These are phyloP conservation scores for Chanos chanos DNA, from an alignment of 2,797 vertebrate species.

Conservation along the genomic window DNA sequence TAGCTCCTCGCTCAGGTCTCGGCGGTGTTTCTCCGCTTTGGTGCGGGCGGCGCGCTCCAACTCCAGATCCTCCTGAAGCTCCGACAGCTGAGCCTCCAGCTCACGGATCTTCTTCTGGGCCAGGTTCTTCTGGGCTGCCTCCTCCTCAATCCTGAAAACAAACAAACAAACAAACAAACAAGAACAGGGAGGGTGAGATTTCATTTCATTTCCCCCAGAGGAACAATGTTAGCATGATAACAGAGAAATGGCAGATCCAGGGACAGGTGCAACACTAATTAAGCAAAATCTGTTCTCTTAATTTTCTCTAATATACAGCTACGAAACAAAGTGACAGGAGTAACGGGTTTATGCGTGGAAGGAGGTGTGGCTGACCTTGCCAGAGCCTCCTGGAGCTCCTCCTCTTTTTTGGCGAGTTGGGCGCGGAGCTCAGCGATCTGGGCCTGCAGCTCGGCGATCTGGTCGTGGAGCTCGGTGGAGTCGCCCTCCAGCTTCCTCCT, in stretches of 20 bases:
- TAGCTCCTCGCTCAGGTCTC: slow-evolving; percentile 94
- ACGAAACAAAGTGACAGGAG: background rate
- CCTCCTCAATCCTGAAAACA: slow-evolving; percentile 86
- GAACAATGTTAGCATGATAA: too few relatives aligned
- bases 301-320: too few relatives aligned
- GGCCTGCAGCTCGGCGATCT: slow-evolving; percentile 94
- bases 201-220: background rate
- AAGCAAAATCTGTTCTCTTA: too few relatives aligned
- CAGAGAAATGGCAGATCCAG: too few relatives aligned
- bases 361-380: slow-evolving; percentile 76
- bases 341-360: too few relatives aligned
- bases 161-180: background rate
- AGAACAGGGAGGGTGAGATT: background rate
- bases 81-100: slow-evolving; percentile 91
- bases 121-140: slow-evolving; percentile 90
- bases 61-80: slow-evolving; percentile 96
- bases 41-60: slow-evolving; percentile 82
- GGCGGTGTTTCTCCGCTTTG: slow-evolving; percentile 94
- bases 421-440: slow-evolving; percentile 95
- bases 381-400: slow-evolving; percentile 91
- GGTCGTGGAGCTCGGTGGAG: slow-evolving; percentile 85
- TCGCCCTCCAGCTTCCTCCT: slow-evolving; percentile 94
- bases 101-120: slow-evolving; percentile 96
- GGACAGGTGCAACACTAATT: too few relatives aligned
- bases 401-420: slow-evolving; percentile 95